Conservation (phyloP, 2,113 vertebrate species). For the Camelus bactrianus region DNA sequence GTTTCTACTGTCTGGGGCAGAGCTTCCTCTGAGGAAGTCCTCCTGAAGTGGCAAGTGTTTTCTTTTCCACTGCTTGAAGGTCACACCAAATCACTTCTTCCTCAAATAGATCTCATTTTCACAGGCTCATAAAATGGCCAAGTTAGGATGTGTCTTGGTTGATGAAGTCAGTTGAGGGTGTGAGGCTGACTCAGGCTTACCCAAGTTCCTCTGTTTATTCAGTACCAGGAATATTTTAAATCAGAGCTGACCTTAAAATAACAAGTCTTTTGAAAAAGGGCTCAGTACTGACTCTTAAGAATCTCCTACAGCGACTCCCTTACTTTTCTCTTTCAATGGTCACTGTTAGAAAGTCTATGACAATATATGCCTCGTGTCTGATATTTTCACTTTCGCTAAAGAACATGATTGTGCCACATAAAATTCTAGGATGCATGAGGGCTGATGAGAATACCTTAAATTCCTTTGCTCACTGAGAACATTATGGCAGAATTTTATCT, state of each 20-base stretch:
- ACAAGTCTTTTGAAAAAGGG: conserved; percentile 66
- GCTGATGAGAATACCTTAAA: conserved; percentile 47
- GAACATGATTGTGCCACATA: neutral
- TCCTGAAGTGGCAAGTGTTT: conserved; percentile 56
- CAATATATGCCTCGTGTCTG: neutral
- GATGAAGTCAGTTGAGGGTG: conserved; percentile 82
- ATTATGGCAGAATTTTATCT: conserved; percentile 58
- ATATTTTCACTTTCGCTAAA: conserved; percentile 59
- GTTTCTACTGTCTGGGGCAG: conserved; percentile 15
- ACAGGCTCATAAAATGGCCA: conserved; percentile 78
- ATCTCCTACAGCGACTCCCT: neutral
- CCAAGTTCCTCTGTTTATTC: conserved; percentile 84
- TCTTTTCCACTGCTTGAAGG: conserved; percentile 68
- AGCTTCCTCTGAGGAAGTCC: conserved; percentile 56
- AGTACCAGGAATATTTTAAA: conserved; percentile 85
- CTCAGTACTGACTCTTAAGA: conserved; percentile 71
- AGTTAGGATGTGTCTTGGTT: conserved; percentile 82
- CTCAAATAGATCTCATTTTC: conserved; percentile 70
- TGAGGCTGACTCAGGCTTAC: conserved; percentile 85
- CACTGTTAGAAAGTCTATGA: conserved; percentile 59
- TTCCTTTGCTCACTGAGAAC: conserved; percentile 29
- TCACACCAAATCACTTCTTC: conserved; percentile 69
- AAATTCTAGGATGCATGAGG: conserved; percentile 51
- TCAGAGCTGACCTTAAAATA: conserved; percentile 84
- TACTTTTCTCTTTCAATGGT: conserved; percentile 39